Evolutionary conservation across 2,888 invertebrate genomes (phyloP), one percentile per base, ranked within the genome.

Genomic region (Tribolium freemani): DNA sequence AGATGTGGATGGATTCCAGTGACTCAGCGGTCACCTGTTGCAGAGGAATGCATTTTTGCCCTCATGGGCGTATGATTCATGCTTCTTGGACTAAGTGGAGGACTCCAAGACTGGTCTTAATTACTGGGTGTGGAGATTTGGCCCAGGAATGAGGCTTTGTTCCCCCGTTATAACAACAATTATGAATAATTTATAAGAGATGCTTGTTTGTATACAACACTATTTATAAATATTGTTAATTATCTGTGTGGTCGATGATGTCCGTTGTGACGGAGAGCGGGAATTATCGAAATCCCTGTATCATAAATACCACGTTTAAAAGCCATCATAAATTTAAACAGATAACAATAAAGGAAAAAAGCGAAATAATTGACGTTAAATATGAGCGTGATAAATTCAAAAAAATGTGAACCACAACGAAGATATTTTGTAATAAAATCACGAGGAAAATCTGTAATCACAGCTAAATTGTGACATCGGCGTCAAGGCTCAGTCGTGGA

Each of bases 41-140:
- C 48, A 48, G 48, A 46, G 48, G 60, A 60, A 60, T 48, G 60
- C 60, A 46, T 60, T 48, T 60, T 58, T 58, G 58, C 60, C 48
- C 48, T 10, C 38, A 60, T 60, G 60, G 60, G 60, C 46, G 60
- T 21, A 13, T 60, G 60, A 60, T 30, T 60, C 60, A 60, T 46
- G 31, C 8, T 38, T 38, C 38, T 38, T 38, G 9, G 9, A 38
- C 38, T 6, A 38, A 38, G 38, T 38, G 38, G 38, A 38, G 38
- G n/a, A 38, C 31, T 31, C 6, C 6, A 31, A 31, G 31, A 31
- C 38, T 3, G 38, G 38, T 38, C 38, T 38, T 38, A 38, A 38
- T 38, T 38, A 9, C n/a, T 38, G 38, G 38, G 38, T 38, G 38
- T 38, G 38, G 38, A 38, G 38, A n/a, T 38, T 9, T 38, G 38